These are phyloP conservation scores for Drosophila testacea DNA, from an alignment of 2,888 invertebrate genomes.

Conservation along the genomic window DNA sequence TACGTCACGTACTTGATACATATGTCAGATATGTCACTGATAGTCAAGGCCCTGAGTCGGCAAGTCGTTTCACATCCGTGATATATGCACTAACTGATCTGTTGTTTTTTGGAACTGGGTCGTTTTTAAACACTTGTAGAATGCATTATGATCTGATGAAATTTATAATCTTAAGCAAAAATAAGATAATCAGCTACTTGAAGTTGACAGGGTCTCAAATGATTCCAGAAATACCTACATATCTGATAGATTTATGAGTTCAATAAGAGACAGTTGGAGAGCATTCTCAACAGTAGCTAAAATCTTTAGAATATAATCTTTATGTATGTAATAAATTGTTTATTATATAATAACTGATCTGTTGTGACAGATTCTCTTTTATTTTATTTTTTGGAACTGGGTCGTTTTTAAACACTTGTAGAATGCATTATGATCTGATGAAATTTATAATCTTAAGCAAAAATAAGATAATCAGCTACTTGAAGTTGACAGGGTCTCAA, in stretches of 20 bases:
- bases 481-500: background rate
- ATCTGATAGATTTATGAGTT: conserved; percentile 5
- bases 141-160: conserved; percentile 11
- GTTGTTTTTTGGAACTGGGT: conserved; percentile 9
- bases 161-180: conserved; percentile 10
- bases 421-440: conserved; percentile 14
- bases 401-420: background rate
- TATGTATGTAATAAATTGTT: background rate
- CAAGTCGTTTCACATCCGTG: conserved; percentile 17
- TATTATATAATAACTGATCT: background rate
- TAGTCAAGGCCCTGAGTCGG: conserved; percentile 19
- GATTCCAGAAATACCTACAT: background rate
- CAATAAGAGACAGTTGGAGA: background rate
- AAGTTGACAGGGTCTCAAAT: background rate
- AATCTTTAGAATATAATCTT: no score
- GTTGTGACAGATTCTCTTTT: no score
- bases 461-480: conserved; percentile 9
- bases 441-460: conserved; percentile 11
- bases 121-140: conserved; percentile 11
- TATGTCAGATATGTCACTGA: conserved; percentile 57
- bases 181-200: conserved; percentile 8
- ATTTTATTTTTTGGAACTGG: no score
- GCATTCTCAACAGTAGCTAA: background rate
- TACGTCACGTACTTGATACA: conserved; percentile 67
- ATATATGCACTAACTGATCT: conserved; percentile 24